A percentile compares a stretch with the other conserved stretches of the same genome.
These are phyloP conservation scores for Seriola rivoliana DNA, from an alignment of 2,113 vertebrate species.

Conservation along the genomic window DNA sequence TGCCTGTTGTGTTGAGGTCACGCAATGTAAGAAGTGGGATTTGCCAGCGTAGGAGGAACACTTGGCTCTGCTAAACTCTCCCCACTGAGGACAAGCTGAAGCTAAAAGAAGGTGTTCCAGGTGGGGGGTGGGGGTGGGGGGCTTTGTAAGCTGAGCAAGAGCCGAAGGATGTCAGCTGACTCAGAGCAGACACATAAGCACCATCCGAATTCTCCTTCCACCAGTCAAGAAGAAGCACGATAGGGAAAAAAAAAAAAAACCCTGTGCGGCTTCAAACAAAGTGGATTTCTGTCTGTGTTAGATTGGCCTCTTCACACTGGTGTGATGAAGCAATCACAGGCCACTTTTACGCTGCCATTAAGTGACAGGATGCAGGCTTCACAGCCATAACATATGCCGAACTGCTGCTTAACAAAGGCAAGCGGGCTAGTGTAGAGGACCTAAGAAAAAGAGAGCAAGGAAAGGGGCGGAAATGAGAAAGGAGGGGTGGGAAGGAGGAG, in stretches of 20 bases:
- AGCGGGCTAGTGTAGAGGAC: slow-evolving; percentile 28
- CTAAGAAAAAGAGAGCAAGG: slow-evolving; percentile 26
- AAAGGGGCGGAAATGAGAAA: slow-evolving; percentile 60
- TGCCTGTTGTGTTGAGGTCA: slow-evolving; percentile 74
- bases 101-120: slow-evolving; percentile 41
- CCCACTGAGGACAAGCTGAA: slow-evolving; percentile 35
- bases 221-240: slow-evolving; percentile 15
- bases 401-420: slow-evolving; percentile 46
- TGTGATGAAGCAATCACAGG: slow-evolving; percentile 57
- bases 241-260: slow-evolving; percentile 57
- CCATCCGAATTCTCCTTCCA: slow-evolving; percentile 46
- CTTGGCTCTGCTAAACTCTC: slow-evolving; percentile 57
- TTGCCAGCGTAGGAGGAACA: slow-evolving; percentile 64
- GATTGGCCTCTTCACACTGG: slow-evolving; percentile 56
- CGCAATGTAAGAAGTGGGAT: slow-evolving; percentile 70
- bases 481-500: slow-evolving; percentile 42
- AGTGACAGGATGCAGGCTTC: slow-evolving; percentile 47
- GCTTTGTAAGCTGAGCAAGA: slow-evolving; percentile 49
- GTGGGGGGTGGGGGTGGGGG: not conserved
- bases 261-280: slow-evolving; percentile 43
- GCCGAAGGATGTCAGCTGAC: slow-evolving; percentile 44
- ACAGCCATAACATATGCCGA: slow-evolving; percentile 30
- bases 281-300: slow-evolving; percentile 53
- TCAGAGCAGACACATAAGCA: slow-evolving; percentile 52
- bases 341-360: slow-evolving; percentile 38